Evolutionary conservation across 2,113 vertebrate genomes (phyloP).

Genomic region (Lepus europaeus): DNA sequence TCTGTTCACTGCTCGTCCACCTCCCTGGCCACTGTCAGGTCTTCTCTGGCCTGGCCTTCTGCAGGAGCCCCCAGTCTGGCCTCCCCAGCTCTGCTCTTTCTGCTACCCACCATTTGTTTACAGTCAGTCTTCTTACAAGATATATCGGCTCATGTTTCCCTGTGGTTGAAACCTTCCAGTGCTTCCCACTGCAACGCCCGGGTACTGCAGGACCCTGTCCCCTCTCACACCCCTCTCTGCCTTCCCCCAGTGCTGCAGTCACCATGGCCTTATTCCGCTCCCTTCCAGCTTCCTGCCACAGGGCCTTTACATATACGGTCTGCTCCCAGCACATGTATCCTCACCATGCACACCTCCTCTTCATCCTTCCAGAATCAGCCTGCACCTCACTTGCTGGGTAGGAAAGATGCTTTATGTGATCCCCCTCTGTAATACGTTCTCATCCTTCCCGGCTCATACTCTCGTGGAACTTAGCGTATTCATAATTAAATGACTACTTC

Average conservation of each 20-base stretch:
- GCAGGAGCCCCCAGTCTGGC: not conserved
- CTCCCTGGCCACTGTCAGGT: not conserved
- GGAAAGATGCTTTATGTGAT: not conserved
- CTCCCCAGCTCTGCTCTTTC: not conserved
- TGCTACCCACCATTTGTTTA: not conserved
- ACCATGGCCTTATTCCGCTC: not conserved
- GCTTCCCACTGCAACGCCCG: not conserved
- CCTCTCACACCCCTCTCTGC: not conserved
- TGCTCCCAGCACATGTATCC: not conserved
- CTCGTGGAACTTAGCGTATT: constrained; percentile 2
- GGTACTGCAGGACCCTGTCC: not conserved
- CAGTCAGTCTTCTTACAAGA: constrained; percentile 29
- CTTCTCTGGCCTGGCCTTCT: not conserved
- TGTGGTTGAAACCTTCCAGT: not conserved
- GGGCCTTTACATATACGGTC: not conserved
- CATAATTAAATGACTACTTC: constrained; percentile 33
- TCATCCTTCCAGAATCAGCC: not conserved
- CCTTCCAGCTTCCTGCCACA: not conserved
- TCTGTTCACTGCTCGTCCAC: not conserved
- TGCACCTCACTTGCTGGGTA: not conserved
- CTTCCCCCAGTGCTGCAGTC: not conserved
- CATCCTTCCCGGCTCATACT: not conserved
- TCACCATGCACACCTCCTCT: not conserved
- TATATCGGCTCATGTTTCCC: not conserved
- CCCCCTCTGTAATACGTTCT: constrained; percentile 7